These are phyloP conservation scores for Xestia xanthographa DNA, from an alignment of 2,888 invertebrate genomes.

Conservation along the genomic window DNA sequence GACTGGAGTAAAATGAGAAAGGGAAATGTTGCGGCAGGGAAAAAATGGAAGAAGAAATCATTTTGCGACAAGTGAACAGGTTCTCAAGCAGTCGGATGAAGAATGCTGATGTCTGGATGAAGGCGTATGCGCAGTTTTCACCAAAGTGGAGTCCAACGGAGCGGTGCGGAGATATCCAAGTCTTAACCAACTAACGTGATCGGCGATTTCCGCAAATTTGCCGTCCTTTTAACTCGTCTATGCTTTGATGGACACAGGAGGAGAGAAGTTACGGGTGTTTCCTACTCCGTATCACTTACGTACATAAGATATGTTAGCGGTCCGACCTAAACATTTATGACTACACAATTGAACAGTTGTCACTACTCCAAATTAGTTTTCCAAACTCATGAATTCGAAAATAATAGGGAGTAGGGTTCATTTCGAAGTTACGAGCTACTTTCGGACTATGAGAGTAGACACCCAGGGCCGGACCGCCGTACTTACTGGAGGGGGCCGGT, in stretches of 20 bases:
- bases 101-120: not conserved
- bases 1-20: not conserved
- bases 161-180: not conserved
- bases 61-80: not conserved
- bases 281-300: not conserved
- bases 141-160: not conserved
- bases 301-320: not conserved
- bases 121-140: not conserved
- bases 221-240: not conserved
- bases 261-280: not conserved
- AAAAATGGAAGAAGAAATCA: not conserved
- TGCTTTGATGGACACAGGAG: not conserved
- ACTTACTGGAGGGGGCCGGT: conserved; percentile 77
- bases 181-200: not conserved
- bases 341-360: not conserved
- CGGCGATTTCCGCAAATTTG: not conserved
- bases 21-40: not conserved
- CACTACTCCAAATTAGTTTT: not conserved
- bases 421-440: not conserved
- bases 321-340: not conserved
- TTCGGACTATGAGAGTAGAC: not conserved
- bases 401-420: not conserved
- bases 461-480: conserved; percentile 41
- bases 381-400: not conserved
- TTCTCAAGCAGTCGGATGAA: not conserved